Evolutionary conservation across 2,797 vertebrate species (phyloP).

Genomic region (Pangasius djambal): DNA sequence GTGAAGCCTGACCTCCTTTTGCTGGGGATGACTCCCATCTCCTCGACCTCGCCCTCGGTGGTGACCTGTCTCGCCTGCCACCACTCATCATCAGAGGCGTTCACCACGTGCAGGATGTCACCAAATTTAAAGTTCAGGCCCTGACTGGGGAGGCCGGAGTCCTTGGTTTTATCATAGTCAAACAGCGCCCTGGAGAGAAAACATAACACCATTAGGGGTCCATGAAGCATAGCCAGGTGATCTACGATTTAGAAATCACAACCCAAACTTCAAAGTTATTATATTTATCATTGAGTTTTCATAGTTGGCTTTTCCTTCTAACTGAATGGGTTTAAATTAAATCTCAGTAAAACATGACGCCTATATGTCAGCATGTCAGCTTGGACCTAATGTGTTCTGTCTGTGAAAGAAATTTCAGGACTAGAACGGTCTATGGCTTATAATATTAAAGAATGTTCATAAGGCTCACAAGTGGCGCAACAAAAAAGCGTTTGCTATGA

Average conservation of each 20-base stretch:
- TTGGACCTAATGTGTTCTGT: too few relatives aligned
- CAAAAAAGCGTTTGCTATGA: neutral
- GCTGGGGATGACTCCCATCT: conserved; percentile 97
- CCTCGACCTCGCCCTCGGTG: conserved; percentile 87
- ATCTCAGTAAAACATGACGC: neutral
- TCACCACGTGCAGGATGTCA: conserved; percentile 95
- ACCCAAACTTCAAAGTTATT: neutral
- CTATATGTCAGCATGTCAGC: neutral
- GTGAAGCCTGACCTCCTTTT: conserved; percentile 84
- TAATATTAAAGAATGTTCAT: neutral
- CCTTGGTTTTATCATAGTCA: conserved; percentile 95
- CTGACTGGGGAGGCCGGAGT: conserved; percentile 95
- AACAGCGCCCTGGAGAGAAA: conserved; percentile 85
- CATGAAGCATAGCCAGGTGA: neutral
- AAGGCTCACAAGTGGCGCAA: neutral
- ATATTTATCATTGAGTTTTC: neutral
- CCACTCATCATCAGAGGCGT: conserved; percentile 98
- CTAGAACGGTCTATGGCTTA: neutral
- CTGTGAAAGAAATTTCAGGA: neutral
- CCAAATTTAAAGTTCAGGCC: conserved; percentile 94
- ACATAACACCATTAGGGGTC: neutral
- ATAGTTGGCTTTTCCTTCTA: neutral
- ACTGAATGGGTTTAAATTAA: neutral
- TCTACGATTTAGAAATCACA: neutral
- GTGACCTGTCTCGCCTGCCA: conserved; percentile 96